Conservation (phyloP, 2,888 invertebrate genomes). For the Heliconius charithonia region DNA sequence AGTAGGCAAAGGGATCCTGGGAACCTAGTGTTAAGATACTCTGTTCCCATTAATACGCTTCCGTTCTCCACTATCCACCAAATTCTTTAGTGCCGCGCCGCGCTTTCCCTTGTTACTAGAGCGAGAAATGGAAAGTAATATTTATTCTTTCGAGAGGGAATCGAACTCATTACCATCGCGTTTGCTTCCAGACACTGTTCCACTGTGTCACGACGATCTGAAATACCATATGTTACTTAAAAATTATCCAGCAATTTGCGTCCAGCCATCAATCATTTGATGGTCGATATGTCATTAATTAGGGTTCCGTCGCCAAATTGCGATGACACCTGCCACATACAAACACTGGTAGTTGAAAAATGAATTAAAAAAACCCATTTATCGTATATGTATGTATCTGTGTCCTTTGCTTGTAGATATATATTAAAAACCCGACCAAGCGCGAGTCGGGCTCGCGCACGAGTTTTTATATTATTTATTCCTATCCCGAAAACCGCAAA, state of each 20-base stretch:
- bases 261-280: neutral
- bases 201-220: neutral
- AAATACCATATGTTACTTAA: slow-evolving; percentile 2
- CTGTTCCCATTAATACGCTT: too few species aligned
- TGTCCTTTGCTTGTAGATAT: neutral
- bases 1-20: too few species aligned
- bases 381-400: neutral
- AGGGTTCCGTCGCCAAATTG: slow-evolving; percentile 8
- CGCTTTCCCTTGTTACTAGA: too few species aligned
- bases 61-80: too few species aligned
- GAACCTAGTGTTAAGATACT: too few species aligned
- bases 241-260: neutral
- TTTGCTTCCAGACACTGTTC: neutral
- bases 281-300: slow-evolving; percentile 18
- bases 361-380: neutral
- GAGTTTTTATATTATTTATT: too few species aligned
- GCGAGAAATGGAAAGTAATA: too few species aligned
- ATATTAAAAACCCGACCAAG: too few species aligned
- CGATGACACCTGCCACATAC: slow-evolving; percentile 14
- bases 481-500: too few species aligned
- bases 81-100: too few species aligned
- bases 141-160: too few species aligned
- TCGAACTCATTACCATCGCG: neutral
- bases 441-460: too few species aligned
- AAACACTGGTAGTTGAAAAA: neutral